Conservation (phyloP, 2,888 invertebrate genomes). For the Lutraria lutraria region DNA sequence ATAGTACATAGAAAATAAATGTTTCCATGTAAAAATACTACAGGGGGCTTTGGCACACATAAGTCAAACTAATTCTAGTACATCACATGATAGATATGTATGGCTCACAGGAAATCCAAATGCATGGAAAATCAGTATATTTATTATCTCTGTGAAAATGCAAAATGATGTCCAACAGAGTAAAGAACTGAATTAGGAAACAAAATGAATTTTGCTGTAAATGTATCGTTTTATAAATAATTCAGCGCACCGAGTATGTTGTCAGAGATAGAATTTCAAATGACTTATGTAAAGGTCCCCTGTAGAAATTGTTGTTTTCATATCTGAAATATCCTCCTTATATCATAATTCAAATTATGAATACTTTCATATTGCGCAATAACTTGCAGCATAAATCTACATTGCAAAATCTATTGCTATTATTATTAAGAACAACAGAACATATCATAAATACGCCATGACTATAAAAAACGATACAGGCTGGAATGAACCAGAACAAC, state of each 20-base stretch:
- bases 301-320: neutral
- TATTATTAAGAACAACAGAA: neutral
- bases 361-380: neutral
- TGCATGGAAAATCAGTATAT: neutral
- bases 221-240: constrained; percentile 9
- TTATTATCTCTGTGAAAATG: constrained; percentile 15
- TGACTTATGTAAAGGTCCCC: neutral
- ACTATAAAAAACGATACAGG: neutral
- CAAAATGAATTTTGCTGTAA: constrained; percentile 4
- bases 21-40: no score
- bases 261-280: constrained; percentile 19
- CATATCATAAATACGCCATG: neutral
- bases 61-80: neutral
- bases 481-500: neutral
- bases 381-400: neutral
- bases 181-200: neutral
- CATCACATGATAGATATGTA: neutral
- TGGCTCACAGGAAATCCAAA: neutral
- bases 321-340: neutral
- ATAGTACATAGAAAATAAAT: no score
- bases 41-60: neutral
- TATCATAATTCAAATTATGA: constrained; percentile 20
- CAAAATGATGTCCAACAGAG: constrained; percentile 18
- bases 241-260: neutral
- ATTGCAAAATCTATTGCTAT: neutral